Conservation (phyloP, 1,140 invertebrate species). For the Achroia grisella region DNA sequence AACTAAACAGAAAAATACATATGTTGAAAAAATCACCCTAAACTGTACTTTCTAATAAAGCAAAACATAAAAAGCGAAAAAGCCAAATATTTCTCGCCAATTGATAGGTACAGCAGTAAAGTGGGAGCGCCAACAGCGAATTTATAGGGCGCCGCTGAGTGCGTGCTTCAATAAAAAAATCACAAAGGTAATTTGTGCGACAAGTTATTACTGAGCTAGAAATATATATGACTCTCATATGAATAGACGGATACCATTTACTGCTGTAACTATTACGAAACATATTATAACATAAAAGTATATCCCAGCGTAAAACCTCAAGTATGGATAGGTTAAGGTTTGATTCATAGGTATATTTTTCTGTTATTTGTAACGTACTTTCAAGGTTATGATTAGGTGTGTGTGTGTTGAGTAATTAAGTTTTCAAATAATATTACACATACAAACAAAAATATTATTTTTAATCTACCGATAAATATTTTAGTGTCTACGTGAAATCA, state of each 20-base stretch:
- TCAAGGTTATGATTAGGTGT: too few species aligned
- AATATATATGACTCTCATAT: slow-evolving; percentile 51
- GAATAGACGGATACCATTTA: slow-evolving; percentile 38
- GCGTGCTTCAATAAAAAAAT: slow-evolving; percentile 63
- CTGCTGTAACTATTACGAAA: slow-evolving; percentile 12
- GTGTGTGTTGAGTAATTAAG: too few species aligned
- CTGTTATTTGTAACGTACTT: too few species aligned
- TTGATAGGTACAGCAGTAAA: slow-evolving; percentile 49
- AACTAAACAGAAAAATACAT: not conserved
- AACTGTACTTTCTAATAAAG: slow-evolving; percentile 27
- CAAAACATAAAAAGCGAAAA: slow-evolving; percentile 29
- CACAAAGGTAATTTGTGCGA: slow-evolving; percentile 57
- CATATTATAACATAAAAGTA: not conserved
- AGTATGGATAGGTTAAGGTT: too few species aligned
- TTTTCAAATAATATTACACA: too few species aligned
- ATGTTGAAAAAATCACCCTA: slow-evolving; percentile 10
- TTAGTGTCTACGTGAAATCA: too few species aligned
- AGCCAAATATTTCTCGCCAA: slow-evolving; percentile 39
- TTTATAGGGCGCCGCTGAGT: slow-evolving; percentile 59
- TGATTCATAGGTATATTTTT: too few species aligned
- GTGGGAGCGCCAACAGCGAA: slow-evolving; percentile 46
- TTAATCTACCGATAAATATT: too few species aligned
- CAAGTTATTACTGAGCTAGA: slow-evolving; percentile 52
- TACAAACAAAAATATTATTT: too few species aligned
- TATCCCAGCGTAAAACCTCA: too few species aligned